phyloP scores from a whole-genome alignment of 2,113 vertebrate species.

The Phalacrocorax pelagicus region DNA sequence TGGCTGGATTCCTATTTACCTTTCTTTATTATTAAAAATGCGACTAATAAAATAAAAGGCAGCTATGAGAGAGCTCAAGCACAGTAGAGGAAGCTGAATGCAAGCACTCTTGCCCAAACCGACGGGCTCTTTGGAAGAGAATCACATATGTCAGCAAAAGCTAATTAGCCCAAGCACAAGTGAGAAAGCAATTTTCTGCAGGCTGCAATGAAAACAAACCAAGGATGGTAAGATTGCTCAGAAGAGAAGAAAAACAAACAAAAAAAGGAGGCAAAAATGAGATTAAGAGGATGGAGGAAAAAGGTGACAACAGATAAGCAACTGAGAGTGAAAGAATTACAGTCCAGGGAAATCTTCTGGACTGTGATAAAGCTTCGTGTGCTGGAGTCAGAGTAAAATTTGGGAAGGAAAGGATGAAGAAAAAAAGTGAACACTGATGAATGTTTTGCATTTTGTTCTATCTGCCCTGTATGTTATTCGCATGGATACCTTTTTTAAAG shows the following conservation, averaged over 20 bases:
- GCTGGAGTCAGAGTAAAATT: background rate
- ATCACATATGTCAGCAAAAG: slow-evolving; percentile 31
- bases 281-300: background rate
- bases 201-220: background rate
- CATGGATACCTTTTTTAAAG: rapidly evolving
- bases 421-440: background rate
- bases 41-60: slow-evolving; percentile 36
- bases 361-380: background rate
- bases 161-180: background rate
- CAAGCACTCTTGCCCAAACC: background rate
- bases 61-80: background rate
- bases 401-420: background rate
- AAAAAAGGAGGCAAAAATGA: background rate
- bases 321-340: background rate
- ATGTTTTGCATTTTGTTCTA: background rate
- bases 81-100: background rate
- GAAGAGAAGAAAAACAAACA: background rate
- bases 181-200: background rate
- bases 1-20: slow-evolving; percentile 51
- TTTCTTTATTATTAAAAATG: slow-evolving; percentile 51
- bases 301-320: background rate
- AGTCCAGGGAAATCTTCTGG: background rate
- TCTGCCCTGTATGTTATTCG: background rate
- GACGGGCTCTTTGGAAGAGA: slow-evolving; percentile 11
- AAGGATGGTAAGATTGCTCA: background rate